Evolutionary conservation across 2,113 vertebrate genomes (phyloP), one percentile per base, ranked within the genome.

Genomic region (Campylomormyrus tamandua): DNA sequence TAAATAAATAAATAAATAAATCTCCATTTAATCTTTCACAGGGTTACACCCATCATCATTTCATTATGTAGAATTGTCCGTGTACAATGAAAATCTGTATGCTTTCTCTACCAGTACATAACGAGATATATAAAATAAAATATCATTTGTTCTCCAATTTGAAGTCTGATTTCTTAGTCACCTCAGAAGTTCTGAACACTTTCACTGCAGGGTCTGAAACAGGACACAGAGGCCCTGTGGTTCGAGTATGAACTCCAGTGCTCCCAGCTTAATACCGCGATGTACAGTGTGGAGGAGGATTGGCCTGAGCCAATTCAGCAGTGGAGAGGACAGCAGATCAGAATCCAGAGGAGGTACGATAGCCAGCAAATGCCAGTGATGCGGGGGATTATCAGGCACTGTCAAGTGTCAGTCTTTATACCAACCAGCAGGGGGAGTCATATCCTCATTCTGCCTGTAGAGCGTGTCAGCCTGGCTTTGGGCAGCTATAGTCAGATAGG

Each of bases 331-430:
- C 93, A 97, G 90, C 96, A 95, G 90, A 93, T 90, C 89, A 39
- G 89, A 87, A 90, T 96, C 92, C 94, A 27, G 90, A 89, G 89
- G 93, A 96, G 97, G 97, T 97, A 85, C 6, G 13, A 49, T 17
- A 19, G 35, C 42, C 42, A 48, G 66, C 9, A 70, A 24, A 49
- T 80, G 74, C 5, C 15, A 35, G 5, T 39, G 74, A 80, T 42
- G 74, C 1, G 5, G 15, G 66, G 74, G 5, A 42, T 80, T 77
- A 77, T 80, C 35, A 80, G 10, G 35, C 15, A 42, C 15, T 17
- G 13, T 39, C 35, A 42, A 15, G 66, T 35, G 66, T 35, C 27
- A 74, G 66, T 31, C n/a, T 35, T 74, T 80, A 39, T 42, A 42
- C 2, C 11, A 80, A 19, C 74, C 74, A 80, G 74, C 17, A 39